Base-by-base conservation (phyloP, 2,888 invertebrate species). In the Caenorhabditis auriculariae region DNA sequence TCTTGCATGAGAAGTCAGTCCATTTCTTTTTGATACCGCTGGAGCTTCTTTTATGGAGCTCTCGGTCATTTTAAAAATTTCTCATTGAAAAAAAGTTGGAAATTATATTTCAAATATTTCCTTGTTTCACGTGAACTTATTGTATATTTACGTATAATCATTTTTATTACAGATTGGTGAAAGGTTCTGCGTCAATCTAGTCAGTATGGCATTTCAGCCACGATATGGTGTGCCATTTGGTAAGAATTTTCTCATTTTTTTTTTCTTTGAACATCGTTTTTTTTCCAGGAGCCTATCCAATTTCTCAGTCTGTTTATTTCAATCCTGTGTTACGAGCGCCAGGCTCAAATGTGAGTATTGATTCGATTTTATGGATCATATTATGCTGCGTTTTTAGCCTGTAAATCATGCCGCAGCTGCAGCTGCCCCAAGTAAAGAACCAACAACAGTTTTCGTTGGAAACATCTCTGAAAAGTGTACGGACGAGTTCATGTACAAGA, bases 391-490 rank as follows among this genome's bases (percentile, higher is more conserved):
- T 46, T 23, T 29, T n/a, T 5, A 7, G 21, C 35, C 47, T 12
- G 45, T 37, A 3, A n/a, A n/a, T n/a, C n/a, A n/a, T n/a, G n/a
- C n/a, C n/a, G n/a, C n/a, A n/a, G n/a, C n/a, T n/a, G n/a, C n/a
- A n/a, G n/a, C n/a, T n/a, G n/a, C n/a, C n/a, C n/a, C n/a, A n/a
- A n/a, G n/a, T n/a, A 41, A 43, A 17, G 15, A 44, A 3, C 24
- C 54, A 1, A 93, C 96, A 32, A 96, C 96, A 1, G 94, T 96
- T 2, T 96, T 96, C 85, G 91, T 96, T 46, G 95, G 95, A 44
- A 95, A 94, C 83, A 94, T 98, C 56, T 90, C 92, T 80, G 91
- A 93, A 74, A 88, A 90, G 74, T 94, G 93, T 38, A 93, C 94
- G 0, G 96, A 98, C 84, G 88, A 89, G 9, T 91, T 99, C 89